phyloP scores from a whole-genome alignment of 1,140 invertebrate genomes.

The Drosophila sechellia region DNA sequence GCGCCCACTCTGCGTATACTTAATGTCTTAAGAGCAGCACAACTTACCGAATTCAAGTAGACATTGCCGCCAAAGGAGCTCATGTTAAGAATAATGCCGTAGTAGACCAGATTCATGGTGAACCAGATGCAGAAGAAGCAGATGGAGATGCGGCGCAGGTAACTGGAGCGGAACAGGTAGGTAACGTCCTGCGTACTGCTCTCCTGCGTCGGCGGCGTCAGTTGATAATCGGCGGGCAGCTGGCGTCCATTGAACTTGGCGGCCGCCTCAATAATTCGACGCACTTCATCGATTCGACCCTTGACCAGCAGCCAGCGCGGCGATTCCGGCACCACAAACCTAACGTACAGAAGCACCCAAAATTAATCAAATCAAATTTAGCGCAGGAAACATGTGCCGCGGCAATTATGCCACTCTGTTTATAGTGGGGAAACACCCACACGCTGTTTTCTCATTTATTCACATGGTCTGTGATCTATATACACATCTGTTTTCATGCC shows the following conservation, averaged over 20 bases:
- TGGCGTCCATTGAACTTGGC: slow-evolving; percentile 88
- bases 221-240: slow-evolving; percentile 87
- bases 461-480: slow-evolving; percentile 44
- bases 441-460: slow-evolving; percentile 55
- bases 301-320: slow-evolving; percentile 93
- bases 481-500: background rate
- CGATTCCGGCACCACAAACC: slow-evolving; percentile 93
- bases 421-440: slow-evolving; percentile 58
- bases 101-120: slow-evolving; percentile 90
- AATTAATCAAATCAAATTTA: slow-evolving; percentile 23
- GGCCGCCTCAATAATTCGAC: slow-evolving; percentile 88
- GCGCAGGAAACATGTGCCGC: slow-evolving; percentile 32
- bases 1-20: slow-evolving; percentile 19
- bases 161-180: slow-evolving; percentile 87
- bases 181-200: slow-evolving; percentile 86
- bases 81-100: slow-evolving; percentile 89
- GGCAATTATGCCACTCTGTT: slow-evolving; percentile 49
- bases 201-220: slow-evolving; percentile 85
- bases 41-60: slow-evolving; percentile 88
- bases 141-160: slow-evolving; percentile 88
- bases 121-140: slow-evolving; percentile 90
- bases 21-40: slow-evolving; percentile 20
- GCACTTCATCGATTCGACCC: slow-evolving; percentile 89
- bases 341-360: slow-evolving; percentile 53
- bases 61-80: slow-evolving; percentile 89